These are phyloP conservation scores for rabbit (Oryctolagus cuniculus) DNA, from an alignment of 2,113 vertebrate species.

Conservation along the genomic window DNA sequence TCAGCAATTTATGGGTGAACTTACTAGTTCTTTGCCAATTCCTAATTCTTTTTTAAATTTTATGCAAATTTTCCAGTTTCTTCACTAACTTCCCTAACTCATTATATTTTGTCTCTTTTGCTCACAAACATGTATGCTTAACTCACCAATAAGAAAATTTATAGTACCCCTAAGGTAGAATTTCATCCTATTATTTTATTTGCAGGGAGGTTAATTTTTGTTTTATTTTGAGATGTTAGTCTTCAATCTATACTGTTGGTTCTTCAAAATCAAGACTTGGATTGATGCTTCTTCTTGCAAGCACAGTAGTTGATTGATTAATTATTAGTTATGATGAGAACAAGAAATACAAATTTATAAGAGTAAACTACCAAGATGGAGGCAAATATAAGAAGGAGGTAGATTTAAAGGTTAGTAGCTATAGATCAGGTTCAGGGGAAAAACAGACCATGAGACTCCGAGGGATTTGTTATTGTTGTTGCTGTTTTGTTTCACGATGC, in stretches of 20 bases:
- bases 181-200: conserved; percentile 23
- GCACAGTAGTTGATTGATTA: conserved; percentile 25
- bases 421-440: background rate
- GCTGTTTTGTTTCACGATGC: background rate
- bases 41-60: conserved; percentile 19
- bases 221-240: background rate
- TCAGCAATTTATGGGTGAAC: background rate
- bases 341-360: background rate
- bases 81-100: conserved; percentile 7
- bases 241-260: background rate
- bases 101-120: background rate
- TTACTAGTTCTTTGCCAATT: conserved; percentile 44
- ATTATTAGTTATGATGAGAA: conserved; percentile 3
- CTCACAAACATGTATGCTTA: background rate
- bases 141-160: background rate
- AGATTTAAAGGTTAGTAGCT: background rate
- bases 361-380: background rate
- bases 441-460: background rate
- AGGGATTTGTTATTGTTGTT: background rate
- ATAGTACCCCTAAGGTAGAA: background rate
- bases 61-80: background rate
- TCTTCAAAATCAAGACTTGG: background rate
- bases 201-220: background rate
- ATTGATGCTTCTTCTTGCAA: background rate
- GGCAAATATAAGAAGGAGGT: background rate